phyloP scores from a whole-genome alignment of 2,113 vertebrate species.

The Melanostigma gelatinosum region DNA sequence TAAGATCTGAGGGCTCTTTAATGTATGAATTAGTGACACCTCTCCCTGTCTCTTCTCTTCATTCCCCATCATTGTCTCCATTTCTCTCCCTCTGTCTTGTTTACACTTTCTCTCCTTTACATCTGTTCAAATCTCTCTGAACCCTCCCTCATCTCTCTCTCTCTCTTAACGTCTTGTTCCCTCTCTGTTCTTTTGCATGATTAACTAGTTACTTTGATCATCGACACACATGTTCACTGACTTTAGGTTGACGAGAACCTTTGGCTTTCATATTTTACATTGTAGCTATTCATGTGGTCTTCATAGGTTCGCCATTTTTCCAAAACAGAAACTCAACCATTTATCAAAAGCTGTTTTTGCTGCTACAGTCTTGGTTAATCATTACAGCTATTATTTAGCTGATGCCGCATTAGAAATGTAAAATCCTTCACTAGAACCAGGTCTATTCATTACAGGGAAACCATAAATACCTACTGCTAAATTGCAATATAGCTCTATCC shows the following conservation, averaged over 20 bases:
- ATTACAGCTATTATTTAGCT: neutral
- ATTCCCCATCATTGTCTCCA: conserved; percentile 51
- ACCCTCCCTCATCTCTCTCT: neutral
- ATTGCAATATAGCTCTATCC: neutral
- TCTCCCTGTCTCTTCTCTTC: conserved; percentile 58
- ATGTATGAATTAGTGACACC: conserved; percentile 74
- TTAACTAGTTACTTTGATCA: conserved; percentile 75
- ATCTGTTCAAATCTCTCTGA: conserved; percentile 3
- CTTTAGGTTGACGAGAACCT: conserved; percentile 60
- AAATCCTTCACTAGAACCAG: neutral
- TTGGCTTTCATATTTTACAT: conserved; percentile 56
- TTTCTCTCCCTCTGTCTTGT: conserved; percentile 56
- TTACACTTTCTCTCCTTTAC: conserved; percentile 45
- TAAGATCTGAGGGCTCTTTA: conserved; percentile 73
- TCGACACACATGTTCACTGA: conserved; percentile 39
- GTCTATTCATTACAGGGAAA: neutral
- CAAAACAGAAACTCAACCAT: neutral
- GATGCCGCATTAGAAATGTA: neutral
- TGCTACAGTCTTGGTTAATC: neutral
- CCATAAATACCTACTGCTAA: neutral
- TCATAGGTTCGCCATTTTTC: conserved; percentile 35
- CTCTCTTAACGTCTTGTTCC: conserved; percentile 32
- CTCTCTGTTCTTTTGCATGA: conserved; percentile 65
- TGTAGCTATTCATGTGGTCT: conserved; percentile 35
- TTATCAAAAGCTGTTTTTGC: conserved; percentile 22